These are phyloP conservation scores for Tricholaema leucomelas DNA, from an alignment of 2,113 vertebrate genomes.

Conservation along the genomic window DNA sequence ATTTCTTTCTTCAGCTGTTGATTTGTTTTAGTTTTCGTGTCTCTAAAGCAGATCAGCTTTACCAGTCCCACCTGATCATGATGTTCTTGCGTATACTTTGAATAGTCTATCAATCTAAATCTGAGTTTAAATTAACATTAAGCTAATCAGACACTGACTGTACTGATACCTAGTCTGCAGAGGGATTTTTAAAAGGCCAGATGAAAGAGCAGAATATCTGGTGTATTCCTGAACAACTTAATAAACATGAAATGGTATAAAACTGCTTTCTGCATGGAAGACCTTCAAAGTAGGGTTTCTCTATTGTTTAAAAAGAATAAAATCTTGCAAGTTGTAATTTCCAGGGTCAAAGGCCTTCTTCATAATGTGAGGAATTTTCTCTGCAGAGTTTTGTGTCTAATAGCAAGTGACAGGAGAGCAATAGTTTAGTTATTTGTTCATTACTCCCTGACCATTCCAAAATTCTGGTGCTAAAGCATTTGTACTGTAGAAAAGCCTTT, in stretches of 20 bases:
- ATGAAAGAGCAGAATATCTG: background rate
- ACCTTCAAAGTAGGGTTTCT: background rate
- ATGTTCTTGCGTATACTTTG: background rate
- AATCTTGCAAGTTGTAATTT: background rate
- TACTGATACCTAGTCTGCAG: too few relatives aligned
- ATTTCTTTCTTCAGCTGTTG: background rate
- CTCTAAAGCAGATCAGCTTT: background rate
- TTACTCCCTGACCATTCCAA: background rate
- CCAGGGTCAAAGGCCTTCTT: background rate
- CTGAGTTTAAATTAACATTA: background rate
- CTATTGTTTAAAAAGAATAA: background rate
- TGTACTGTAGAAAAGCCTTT: background rate
- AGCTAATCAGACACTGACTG: too few relatives aligned
- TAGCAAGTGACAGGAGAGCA: background rate
- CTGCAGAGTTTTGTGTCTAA: background rate
- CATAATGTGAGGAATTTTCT: background rate
- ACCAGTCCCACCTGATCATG: background rate
- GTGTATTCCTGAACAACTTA: background rate
- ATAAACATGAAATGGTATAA: background rate
- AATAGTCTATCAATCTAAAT: background rate
- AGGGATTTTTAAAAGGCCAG: too few relatives aligned
- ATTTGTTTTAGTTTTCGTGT: background rate
- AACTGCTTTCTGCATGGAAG: background rate
- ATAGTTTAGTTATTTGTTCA: background rate
- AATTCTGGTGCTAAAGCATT: background rate